Evolutionary conservation across 64 coral and sea anemone species (phyloP).

Genomic region (Exaiptasia diaphana): DNA sequence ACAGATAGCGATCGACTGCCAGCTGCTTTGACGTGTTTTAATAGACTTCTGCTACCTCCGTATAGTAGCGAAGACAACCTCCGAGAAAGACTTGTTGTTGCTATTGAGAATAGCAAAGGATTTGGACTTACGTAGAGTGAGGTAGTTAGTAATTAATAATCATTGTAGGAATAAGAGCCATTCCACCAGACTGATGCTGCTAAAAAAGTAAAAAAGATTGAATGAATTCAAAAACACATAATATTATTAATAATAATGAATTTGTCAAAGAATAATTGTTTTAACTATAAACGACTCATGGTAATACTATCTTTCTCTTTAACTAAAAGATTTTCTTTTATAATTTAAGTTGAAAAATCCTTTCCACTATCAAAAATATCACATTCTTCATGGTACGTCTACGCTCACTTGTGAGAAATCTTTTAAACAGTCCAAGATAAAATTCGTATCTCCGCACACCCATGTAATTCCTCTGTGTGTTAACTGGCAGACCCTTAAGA

Average conservation of each 20-base stretch:
- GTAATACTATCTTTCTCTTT: too few relatives aligned
- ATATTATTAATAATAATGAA: too few relatives aligned
- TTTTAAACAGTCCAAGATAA: too few relatives aligned
- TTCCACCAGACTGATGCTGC: too few relatives aligned
- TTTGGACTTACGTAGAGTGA: constrained; percentile 78
- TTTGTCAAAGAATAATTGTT: too few relatives aligned
- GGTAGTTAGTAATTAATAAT: background rate
- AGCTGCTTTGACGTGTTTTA: constrained; percentile 85
- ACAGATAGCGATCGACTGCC: constrained; percentile 78
- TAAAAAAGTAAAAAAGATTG: too few relatives aligned
- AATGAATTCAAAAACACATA: too few relatives aligned
- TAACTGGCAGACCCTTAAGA: too few relatives aligned
- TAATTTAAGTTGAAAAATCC: background rate
- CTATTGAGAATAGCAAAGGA: constrained; percentile 94
- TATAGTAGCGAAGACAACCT: constrained; percentile 65
- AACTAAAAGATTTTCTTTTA: background rate
- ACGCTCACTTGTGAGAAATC: too few relatives aligned
- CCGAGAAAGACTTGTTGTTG: constrained; percentile 68
- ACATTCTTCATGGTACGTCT: background rate
- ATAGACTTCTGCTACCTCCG: constrained; percentile 79
- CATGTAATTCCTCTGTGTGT: too few relatives aligned
- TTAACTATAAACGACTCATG: too few relatives aligned
- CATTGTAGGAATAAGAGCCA: background rate
- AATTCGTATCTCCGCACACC: too few relatives aligned
- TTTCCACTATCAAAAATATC: background rate